Evolutionary conservation across 2,888 invertebrate species (phyloP).

Genomic region (Acleris emargana): DNA sequence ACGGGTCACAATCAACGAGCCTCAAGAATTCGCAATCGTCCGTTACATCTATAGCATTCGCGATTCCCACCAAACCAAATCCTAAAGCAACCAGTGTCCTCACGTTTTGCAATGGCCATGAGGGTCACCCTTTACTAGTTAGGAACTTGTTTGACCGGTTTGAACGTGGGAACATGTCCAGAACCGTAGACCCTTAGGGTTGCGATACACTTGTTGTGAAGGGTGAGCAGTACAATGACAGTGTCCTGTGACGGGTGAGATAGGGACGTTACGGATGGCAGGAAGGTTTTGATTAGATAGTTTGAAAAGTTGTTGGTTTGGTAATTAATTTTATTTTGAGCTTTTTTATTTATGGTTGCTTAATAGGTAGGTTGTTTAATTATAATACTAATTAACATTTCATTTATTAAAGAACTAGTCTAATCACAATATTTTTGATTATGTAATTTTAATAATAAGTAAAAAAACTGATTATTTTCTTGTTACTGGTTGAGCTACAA

Average conservation of each 20-base stretch:
- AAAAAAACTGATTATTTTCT: too few species aligned
- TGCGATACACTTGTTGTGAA: slow-evolving; percentile 24
- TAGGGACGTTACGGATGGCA: slow-evolving; percentile 1
- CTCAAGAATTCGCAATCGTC: slow-evolving; percentile 1
- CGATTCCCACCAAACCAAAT: slow-evolving; percentile 53
- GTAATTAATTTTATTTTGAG: too few species aligned
- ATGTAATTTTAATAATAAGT: too few species aligned
- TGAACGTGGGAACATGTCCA: slow-evolving; percentile 63
- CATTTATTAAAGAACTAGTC: too few species aligned
- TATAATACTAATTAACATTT: too few species aligned
- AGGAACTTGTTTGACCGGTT: slow-evolving; percentile 76
- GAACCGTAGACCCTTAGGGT: slow-evolving; percentile 3
- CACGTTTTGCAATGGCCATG: slow-evolving; percentile 54
- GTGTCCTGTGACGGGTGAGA: slow-evolving; percentile 10
- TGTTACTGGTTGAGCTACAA: too few species aligned
- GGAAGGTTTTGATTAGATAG: not conserved
- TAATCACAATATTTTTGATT: too few species aligned
- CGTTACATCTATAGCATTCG: slow-evolving; percentile 11
- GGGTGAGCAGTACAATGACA: slow-evolving; percentile 19
- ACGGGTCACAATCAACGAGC: not conserved
- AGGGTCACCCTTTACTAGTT: slow-evolving; percentile 18
- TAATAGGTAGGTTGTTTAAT: too few species aligned
- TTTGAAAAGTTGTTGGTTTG: too few species aligned
- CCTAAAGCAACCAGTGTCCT: slow-evolving; percentile 56
- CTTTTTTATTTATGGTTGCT: too few species aligned